A percentile compares a stretch with the other conserved stretches of the same genome.
Evolutionary conservation across 2,797 vertebrate genomes (phyloP).

Genomic region (Phoeniculus purpureus): DNA sequence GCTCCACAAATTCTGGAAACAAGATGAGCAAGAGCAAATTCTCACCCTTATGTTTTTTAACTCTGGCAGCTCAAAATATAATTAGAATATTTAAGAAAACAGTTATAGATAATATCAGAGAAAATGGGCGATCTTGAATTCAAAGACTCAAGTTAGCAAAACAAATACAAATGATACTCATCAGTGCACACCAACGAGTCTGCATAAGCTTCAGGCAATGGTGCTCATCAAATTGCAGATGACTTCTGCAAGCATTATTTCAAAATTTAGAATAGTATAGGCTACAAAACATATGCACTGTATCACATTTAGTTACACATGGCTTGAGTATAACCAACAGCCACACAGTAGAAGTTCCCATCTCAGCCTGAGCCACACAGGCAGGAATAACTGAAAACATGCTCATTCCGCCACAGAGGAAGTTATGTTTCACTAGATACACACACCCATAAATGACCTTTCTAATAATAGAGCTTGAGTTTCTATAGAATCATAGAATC

Average conservation of each 20-base stretch:
- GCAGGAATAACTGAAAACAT: not conserved
- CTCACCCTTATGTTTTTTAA: not conserved
- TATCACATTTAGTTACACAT: not conserved
- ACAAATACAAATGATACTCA: not conserved
- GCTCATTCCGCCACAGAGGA: not conserved
- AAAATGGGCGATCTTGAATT: not conserved
- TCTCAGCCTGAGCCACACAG: not conserved
- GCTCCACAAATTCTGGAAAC: not conserved
- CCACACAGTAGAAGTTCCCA: not conserved
- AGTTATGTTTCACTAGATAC: not conserved
- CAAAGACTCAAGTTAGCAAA: not conserved
- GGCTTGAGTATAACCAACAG: not conserved
- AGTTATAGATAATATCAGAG: not conserved
- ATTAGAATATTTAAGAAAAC: not conserved
- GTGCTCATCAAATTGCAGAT: not conserved
- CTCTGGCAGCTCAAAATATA: not conserved
- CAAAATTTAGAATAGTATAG: not conserved
- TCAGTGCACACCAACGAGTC: not conserved
- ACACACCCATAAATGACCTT: not conserved
- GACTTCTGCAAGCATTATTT: not conserved
- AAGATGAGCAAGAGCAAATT: not conserved
- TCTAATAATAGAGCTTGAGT: not conserved
- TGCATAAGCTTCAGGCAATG: not conserved
- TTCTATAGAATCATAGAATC: not conserved
- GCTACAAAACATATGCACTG: not conserved